Percentiles rank a stretch among this genome's conserved stretches.
phyloP scores from a whole-genome alignment of 2,113 vertebrate genomes.

The Tragelaphus strepsiceros region DNA sequence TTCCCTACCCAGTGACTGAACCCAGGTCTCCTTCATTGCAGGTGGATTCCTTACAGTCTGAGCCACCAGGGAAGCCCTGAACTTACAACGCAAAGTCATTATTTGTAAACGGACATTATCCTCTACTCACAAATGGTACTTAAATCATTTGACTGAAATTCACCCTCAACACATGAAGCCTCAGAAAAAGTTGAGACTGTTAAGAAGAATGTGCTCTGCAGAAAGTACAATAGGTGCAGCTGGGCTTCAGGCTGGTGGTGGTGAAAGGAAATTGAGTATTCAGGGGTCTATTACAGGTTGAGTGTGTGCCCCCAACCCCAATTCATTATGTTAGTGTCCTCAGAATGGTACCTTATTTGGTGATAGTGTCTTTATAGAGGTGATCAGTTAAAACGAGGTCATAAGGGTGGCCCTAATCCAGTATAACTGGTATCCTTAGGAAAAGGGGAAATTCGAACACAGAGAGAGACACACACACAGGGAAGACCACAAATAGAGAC shows the following conservation, averaged over 20 bases:
- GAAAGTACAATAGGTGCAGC: neutral
- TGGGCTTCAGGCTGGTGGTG: neutral
- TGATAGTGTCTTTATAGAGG: neutral
- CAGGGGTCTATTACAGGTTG: fast-evolving
- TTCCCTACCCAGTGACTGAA: fast-evolving
- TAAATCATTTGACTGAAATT: neutral
- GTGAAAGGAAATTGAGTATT: neutral
- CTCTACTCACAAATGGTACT: neutral
- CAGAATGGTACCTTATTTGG: neutral
- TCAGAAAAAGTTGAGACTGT: neutral
- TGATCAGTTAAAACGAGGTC: neutral
- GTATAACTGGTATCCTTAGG: neutral
- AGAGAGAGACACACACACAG: neutral
- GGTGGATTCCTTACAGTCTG: fast-evolving
- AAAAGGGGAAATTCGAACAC: neutral
- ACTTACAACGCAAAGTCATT: neutral
- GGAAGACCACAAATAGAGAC: neutral
- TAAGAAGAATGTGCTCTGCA: neutral
- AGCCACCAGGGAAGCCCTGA: neutral
- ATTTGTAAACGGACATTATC: neutral
- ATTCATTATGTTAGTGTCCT: neutral
- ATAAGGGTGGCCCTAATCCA: neutral
- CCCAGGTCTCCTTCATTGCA: neutral
- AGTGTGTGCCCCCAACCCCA: neutral
- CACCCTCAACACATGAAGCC: neutral